Evolutionary conservation across 2,797 vertebrate genomes (phyloP), one percentile per base, ranked within the genome.

Genomic region (Sternotherus odoratus): DNA sequence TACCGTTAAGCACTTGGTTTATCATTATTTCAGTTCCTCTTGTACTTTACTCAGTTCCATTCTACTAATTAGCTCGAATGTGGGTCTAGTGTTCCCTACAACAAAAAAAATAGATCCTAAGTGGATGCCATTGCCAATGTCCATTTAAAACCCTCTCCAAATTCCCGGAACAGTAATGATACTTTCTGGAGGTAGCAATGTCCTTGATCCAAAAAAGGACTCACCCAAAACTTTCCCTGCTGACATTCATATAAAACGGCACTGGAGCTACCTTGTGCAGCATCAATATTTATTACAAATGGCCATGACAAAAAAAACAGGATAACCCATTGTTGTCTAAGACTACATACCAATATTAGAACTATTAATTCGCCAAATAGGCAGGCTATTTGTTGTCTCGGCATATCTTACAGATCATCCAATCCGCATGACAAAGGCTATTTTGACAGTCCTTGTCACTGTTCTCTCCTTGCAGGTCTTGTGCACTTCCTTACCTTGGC

Each of bases 1-100:
- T 93, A 69, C 95, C 96, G 95, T 96, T 95, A 66, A 97, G 89
- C 77, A 13, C 95, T 97, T 97, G 39, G 26, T 88, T 97, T 96
- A 97, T 97, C 92, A 92, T 95, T 85, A 94, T 89, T 84, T 92
- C 87, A 57, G 63, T 94, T 88, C 79, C 83, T 93, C 89, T 94
- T 94, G 95, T 80, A 82, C 92, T 93, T 92, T 79, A 21, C 86
- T 94, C 79, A 91, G 88, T 66, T 96, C 89, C 93, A 96, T 95
- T 96, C 88, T 60, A 17, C 88, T 97, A 97, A 97, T 97, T 96
- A 93, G 54, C 88, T 93, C 1, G 1, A 93, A 79, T 16, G 0
- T 48, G 51, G 85, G 74, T 77, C 66, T 83, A 90, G 84, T 21
- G 19, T 91, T 66, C 82, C 72, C 81, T 95, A 69, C 86, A 89